These are phyloP conservation scores for Chalcosyrphus nemorum DNA, from an alignment of 2,888 invertebrate genomes.

Conservation along the genomic window DNA sequence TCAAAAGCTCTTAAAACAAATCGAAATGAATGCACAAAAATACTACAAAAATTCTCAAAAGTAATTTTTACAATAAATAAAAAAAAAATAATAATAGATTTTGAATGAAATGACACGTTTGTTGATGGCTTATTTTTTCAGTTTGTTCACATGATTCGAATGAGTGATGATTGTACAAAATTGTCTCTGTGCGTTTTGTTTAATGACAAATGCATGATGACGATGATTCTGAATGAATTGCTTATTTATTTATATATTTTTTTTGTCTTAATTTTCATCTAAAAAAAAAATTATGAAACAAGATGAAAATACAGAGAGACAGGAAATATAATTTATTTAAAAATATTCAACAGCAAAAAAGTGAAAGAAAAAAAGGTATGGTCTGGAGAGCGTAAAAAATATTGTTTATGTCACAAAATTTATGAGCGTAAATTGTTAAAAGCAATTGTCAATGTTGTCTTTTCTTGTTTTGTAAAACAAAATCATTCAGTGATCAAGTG, in stretches of 20 bases:
- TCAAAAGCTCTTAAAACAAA: constrained; percentile 15
- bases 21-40: constrained; percentile 25
- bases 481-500: constrained; percentile 35
- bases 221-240: constrained; percentile 67
- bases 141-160: constrained; percentile 25
- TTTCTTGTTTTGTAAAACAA: neutral
- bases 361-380: neutral
- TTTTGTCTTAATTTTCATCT: constrained; percentile 81
- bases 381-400: constrained; percentile 72
- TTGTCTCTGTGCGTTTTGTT: constrained; percentile 34
- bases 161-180: constrained; percentile 22
- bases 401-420: too few species aligned
- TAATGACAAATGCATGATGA: constrained; percentile 46
- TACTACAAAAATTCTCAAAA: constrained; percentile 7
- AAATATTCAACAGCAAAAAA: constrained; percentile 24
- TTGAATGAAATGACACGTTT: constrained; percentile 47
- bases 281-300: constrained; percentile 80
- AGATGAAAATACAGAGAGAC: constrained; percentile 72
- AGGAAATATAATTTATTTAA: constrained; percentile 20
- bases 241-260: constrained; percentile 76
- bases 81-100: neutral
- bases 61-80: neutral
- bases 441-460: constrained; percentile 31
- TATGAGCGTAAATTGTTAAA: constrained; percentile 59
- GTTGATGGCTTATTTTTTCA: constrained; percentile 11